A percentile compares a stretch with the other conserved stretches of the same genome.
These are phyloP conservation scores for Myopa tessellatipennis DNA, from an alignment of 2,888 invertebrate genomes.

Conservation along the genomic window DNA sequence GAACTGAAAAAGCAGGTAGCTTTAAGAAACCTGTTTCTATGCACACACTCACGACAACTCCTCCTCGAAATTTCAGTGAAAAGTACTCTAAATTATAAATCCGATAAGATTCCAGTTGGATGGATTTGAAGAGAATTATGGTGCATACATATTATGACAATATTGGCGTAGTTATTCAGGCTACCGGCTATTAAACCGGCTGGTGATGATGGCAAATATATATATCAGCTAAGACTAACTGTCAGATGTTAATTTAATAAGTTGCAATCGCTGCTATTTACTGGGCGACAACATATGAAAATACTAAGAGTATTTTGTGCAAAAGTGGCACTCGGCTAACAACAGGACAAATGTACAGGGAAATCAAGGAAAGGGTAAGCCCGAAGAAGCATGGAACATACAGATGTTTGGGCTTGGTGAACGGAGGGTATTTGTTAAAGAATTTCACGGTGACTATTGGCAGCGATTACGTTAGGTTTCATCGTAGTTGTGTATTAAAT, in stretches of 20 bases:
- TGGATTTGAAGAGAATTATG: background rate
- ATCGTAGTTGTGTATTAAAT: slow-evolving; percentile 46
- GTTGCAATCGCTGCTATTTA: background rate
- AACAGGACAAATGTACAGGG: background rate
- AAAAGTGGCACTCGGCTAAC: background rate
- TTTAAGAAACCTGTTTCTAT: slow-evolving; percentile 6
- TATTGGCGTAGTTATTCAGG: background rate
- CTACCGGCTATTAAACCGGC: slow-evolving; percentile 28
- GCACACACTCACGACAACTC: background rate
- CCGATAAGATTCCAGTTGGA: background rate
- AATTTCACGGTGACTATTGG: slow-evolving; percentile 49
- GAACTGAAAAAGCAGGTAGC: slow-evolving; percentile 11
- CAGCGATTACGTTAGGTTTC: slow-evolving; percentile 47
- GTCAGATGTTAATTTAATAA: slow-evolving; percentile 40
- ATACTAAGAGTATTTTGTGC: background rate
- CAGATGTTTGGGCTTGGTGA: background rate
- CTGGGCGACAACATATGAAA: background rate
- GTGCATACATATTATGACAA: background rate
- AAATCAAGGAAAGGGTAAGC: background rate
- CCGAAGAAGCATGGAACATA: background rate
- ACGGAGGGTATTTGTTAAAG: slow-evolving; percentile 11
- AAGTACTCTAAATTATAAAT: background rate
- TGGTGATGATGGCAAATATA: slow-evolving; percentile 43
- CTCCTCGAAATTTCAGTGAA: background rate
- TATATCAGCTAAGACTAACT: slow-evolving; percentile 31